Conservation (phyloP, 2,113 vertebrate genomes). For the Rhinoderma darwinii region DNA sequence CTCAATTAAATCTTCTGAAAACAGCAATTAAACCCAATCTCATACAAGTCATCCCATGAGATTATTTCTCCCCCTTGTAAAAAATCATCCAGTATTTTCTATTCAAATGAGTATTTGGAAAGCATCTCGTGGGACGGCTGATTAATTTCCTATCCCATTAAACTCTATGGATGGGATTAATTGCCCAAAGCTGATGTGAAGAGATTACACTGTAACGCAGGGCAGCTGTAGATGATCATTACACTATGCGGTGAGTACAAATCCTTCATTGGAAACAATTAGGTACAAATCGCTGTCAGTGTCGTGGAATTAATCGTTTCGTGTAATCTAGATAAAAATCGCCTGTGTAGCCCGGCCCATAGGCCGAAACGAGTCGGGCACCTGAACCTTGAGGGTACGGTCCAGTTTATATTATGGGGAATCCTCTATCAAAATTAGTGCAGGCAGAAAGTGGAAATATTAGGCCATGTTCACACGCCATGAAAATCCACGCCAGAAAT, state of each 20-base stretch:
- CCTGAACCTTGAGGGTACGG: background rate
- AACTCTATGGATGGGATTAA: slow-evolving; percentile 11
- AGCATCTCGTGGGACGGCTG: background rate
- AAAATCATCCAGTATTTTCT: background rate
- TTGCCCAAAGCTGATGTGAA: slow-evolving; percentile 7
- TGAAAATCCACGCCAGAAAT: too few species aligned
- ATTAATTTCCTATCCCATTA: slow-evolving; percentile 27
- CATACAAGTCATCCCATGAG: background rate
- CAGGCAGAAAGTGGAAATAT: too few species aligned
- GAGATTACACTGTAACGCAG: slow-evolving; percentile 10
- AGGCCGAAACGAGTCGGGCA: background rate
- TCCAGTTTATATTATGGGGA: background rate
- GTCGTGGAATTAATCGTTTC: background rate
- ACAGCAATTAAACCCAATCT: background rate
- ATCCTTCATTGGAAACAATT: slow-evolving; percentile 1
- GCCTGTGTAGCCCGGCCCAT: background rate
- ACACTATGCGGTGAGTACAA: background rate
- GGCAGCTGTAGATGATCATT: slow-evolving; percentile 2
- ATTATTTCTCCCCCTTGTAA: background rate
- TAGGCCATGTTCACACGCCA: too few species aligned
- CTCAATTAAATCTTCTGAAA: background rate
- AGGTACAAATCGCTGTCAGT: background rate
- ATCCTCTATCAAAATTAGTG: background rate
- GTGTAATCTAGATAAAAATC: background rate
- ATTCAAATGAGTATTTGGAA: background rate